Evolutionary conservation across 1,140 invertebrate species (phyloP), one percentile per base, ranked within the genome.

Genomic region (Diorhabda carinulata): DNA sequence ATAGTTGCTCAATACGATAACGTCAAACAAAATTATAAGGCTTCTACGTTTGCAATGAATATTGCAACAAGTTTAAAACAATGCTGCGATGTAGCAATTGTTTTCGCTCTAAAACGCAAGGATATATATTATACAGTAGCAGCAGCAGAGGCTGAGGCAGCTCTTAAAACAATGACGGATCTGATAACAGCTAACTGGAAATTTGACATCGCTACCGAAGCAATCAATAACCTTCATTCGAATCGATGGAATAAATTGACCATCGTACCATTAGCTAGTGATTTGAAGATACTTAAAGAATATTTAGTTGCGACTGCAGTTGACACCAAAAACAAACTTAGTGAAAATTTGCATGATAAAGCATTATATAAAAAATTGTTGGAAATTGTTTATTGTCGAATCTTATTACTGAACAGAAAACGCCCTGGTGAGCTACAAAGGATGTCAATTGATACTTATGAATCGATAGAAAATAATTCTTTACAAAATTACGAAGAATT

Each of bases 181-280:
- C 41, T 76, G 8, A 74, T 80, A 8, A 62, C 76, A 61, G 70
- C 66, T 65, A 76, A 79, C 67, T 81, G 75, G 77, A 77, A 73
- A 68, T 78, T 69, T 77, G 76, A 78, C 69, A 67, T 80, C n/a
- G 79, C 78, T 43, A 78, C 56, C 10, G 72, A 75, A 67, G 74
- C 75, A 45, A 67, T 52, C 42, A 73, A 66, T 62, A 61, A 74
- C 65, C 57, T 76, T 9, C 67, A 69, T 63, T 9, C 66, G 43
- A 65, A 70, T 42, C 75, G 72, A 67, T 73, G 69, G 64, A 75
- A 76, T 45, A 73, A 73, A 43, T 60, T 76, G 9, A 73, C 62
- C 10, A 61, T 76, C 64, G 63, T 76, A 10, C 72, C 72, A 4
- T 47, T 76, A 5, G 73, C 73, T 44, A 68, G 57, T 57, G 73